A percentile compares a stretch with the other conserved stretches of the same genome.
Conservation (phyloP, 2,797 vertebrate species). For the Falco concolor region DNA sequence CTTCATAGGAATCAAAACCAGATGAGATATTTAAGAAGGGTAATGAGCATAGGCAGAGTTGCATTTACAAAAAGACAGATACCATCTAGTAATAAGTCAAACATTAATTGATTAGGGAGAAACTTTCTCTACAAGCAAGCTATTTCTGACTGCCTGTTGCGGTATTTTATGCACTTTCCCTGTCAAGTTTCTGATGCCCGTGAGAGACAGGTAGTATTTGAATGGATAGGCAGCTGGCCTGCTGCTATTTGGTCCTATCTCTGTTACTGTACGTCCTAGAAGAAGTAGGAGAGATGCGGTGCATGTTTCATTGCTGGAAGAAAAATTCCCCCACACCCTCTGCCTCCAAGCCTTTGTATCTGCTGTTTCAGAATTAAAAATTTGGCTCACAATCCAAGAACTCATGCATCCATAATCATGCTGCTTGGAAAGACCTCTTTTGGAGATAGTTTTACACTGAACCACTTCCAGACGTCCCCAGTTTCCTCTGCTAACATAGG, state of each 20-base stretch:
- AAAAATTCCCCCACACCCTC: background rate
- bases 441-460: background rate
- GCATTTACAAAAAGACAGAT: background rate
- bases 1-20: conserved; percentile 43
- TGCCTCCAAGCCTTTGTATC: background rate
- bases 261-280: background rate
- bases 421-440: background rate
- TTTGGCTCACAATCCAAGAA: background rate
- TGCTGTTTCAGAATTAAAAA: background rate
- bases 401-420: background rate
- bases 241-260: background rate
- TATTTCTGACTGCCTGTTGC: background rate
- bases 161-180: background rate
- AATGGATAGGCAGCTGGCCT: background rate
- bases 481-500: background rate
- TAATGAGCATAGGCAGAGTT: background rate
- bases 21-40: background rate
- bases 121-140: background rate
- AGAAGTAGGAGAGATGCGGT: background rate
- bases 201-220: background rate
- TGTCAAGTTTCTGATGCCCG: background rate
- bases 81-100: background rate
- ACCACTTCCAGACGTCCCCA: background rate
- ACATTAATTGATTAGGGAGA: background rate
- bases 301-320: background rate